Conservation (phyloP, 2,797 vertebrate species). For the Myioborus miniatus region DNA sequence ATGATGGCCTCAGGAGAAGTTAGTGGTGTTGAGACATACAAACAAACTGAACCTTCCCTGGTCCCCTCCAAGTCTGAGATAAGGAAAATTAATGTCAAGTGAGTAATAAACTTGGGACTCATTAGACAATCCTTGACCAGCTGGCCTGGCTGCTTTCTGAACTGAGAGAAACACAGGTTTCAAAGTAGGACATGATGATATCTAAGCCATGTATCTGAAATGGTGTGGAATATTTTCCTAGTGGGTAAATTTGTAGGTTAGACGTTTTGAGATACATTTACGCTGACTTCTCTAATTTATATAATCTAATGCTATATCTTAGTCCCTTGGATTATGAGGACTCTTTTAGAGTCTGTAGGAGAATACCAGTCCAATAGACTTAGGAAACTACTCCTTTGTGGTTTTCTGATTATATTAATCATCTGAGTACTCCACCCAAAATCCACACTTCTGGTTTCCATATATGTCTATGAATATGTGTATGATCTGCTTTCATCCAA, state of each 20-base stretch:
- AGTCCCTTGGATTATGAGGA: background rate
- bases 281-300: background rate
- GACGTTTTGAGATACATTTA: background rate
- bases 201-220: background rate
- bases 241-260: background rate
- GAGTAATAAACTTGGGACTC: background rate
- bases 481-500: background rate
- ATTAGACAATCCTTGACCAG: background rate
- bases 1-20: background rate
- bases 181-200: background rate
- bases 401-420: background rate
- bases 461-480: fast-evolving
- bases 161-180: background rate
- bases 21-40: background rate
- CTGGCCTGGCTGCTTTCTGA: background rate
- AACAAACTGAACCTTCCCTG: background rate
- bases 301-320: background rate
- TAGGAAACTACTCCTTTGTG: background rate
- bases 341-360: background rate
- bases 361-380: background rate
- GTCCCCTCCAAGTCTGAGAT: background rate
- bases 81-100: background rate
- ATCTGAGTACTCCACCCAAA: background rate
- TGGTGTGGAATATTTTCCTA: background rate
- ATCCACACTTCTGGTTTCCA: background rate